Percentiles rank a stretch among this genome's conserved stretches.
Evolutionary conservation across 2,113 vertebrate species (phyloP).

Genomic region (Datnioides undecimradiatus): DNA sequence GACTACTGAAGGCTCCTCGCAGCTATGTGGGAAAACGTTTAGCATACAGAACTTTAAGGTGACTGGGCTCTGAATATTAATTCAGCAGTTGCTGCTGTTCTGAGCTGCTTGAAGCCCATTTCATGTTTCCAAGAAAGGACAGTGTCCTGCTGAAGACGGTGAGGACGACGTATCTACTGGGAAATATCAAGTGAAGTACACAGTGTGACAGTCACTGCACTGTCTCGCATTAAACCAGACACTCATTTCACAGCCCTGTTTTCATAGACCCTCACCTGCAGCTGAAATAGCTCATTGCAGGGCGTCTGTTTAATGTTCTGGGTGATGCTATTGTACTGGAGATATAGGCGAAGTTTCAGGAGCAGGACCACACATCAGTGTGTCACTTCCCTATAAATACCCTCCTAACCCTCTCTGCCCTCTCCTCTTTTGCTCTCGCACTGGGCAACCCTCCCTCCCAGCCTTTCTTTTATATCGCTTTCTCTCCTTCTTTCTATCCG

Average conservation of each 20-base stretch:
- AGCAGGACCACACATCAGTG: too few species aligned
- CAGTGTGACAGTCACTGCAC: not conserved
- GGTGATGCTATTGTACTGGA: too few species aligned
- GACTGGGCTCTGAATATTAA: slow-evolving; percentile 47
- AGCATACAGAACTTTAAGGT: slow-evolving; percentile 50
- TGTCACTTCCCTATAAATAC: too few species aligned
- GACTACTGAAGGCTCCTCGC: slow-evolving; percentile 12
- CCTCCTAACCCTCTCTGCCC: too few species aligned
- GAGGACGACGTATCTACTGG: slow-evolving; percentile 2
- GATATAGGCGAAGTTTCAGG: too few species aligned
- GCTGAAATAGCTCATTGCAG: not conserved
- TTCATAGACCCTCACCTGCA: not conserved
- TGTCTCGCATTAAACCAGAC: slow-evolving; percentile 5
- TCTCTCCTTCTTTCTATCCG: too few species aligned
- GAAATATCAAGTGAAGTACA: slow-evolving; percentile 14
- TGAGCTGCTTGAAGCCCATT: slow-evolving; percentile 37
- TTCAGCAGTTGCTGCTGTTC: not conserved
- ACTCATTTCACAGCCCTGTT: not conserved
- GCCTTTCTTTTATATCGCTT: too few species aligned
- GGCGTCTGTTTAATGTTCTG: not conserved
- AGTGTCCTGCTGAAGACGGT: slow-evolving; percentile 5
- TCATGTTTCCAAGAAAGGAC: slow-evolving; percentile 11
- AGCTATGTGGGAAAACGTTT: slow-evolving; percentile 43
- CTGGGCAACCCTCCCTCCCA: too few species aligned
- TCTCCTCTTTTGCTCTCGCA: too few species aligned